Percentiles rank a stretch among this genome's conserved stretches.
These are phyloP conservation scores for Chionoecetes opilio DNA, from an alignment of 1,140 invertebrate genomes.

Conservation along the genomic window DNA sequence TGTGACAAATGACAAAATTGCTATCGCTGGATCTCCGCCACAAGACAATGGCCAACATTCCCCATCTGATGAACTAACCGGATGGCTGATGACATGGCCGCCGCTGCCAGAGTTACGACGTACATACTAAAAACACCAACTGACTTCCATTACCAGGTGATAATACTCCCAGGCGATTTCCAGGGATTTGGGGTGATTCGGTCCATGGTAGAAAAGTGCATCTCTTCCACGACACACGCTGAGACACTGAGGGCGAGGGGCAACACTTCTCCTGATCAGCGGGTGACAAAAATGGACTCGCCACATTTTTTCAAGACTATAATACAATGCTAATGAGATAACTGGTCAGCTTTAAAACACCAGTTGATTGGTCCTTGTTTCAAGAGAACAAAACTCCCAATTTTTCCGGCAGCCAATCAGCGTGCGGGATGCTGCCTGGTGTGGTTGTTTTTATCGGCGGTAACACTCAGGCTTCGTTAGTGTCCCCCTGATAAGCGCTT, in stretches of 20 bases:
- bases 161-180: constrained; percentile 53
- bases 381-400: constrained; percentile 62
- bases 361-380: constrained; percentile 76
- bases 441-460: constrained; percentile 62
- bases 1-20: constrained; percentile 79
- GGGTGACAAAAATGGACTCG: constrained; percentile 42
- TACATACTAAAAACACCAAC: constrained; percentile 49
- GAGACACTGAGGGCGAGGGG: neutral
- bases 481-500: constrained; percentile 43
- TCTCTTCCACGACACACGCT: neutral
- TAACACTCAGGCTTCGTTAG: constrained; percentile 72
- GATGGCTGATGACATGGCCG: constrained; percentile 75
- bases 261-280: neutral
- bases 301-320: constrained; percentile 49
- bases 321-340: constrained; percentile 77
- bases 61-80: constrained; percentile 77
- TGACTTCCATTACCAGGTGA: constrained; percentile 66
- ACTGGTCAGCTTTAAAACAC: constrained; percentile 76
- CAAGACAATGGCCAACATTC: constrained; percentile 79
- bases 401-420: constrained; percentile 56
- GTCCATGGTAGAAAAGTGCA: neutral
- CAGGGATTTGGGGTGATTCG: neutral
- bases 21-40: constrained; percentile 70
- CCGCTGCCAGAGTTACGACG: constrained; percentile 74
- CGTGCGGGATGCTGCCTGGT: neutral